These are phyloP conservation scores for Euspilapteryx auroguttella DNA, from an alignment of 2,888 invertebrate genomes.

Conservation along the genomic window DNA sequence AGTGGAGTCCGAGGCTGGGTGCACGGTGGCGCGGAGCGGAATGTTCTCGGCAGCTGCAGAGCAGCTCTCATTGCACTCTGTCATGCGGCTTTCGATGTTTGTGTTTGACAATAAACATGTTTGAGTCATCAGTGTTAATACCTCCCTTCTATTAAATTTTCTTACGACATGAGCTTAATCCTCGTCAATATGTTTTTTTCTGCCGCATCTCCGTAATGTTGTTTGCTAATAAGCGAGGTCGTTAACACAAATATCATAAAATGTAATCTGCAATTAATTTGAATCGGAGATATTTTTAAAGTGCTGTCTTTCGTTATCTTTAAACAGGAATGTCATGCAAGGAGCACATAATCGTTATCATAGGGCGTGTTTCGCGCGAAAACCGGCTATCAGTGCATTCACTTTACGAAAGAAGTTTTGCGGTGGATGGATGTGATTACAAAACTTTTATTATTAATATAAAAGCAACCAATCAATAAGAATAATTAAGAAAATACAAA, in stretches of 20 bases:
- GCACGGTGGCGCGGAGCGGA: too few species aligned
- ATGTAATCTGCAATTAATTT: slow-evolving; percentile 41
- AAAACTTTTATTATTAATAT: too few species aligned
- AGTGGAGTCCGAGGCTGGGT: too few species aligned
- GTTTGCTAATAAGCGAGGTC: slow-evolving; percentile 37
- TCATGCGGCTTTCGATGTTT: too few species aligned
- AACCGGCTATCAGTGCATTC: slow-evolving; percentile 21
- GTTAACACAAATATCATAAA: slow-evolving; percentile 31
- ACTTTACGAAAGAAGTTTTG: slow-evolving; percentile 17
- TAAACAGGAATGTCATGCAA: slow-evolving; percentile 40
- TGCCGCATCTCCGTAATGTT: slow-evolving; percentile 16
- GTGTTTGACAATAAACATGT: slow-evolving; percentile 52
- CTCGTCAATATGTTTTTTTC: too few species aligned
- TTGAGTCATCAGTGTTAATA: slow-evolving; percentile 23
- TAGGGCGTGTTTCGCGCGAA: slow-evolving; percentile 22
- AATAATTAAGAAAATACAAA: too few species aligned
- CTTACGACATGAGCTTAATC: too few species aligned
- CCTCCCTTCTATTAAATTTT: too few species aligned
- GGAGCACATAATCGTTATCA: slow-evolving; percentile 32
- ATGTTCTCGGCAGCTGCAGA: too few species aligned
- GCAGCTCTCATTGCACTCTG: too few species aligned
- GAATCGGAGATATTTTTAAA: slow-evolving; percentile 38
- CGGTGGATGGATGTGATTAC: too few species aligned
- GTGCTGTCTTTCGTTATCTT: slow-evolving; percentile 24
- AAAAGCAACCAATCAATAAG: too few species aligned